Evolutionary conservation across 2,113 vertebrate genomes (phyloP).

Genomic region (pig (Sus scrofa)): DNA sequence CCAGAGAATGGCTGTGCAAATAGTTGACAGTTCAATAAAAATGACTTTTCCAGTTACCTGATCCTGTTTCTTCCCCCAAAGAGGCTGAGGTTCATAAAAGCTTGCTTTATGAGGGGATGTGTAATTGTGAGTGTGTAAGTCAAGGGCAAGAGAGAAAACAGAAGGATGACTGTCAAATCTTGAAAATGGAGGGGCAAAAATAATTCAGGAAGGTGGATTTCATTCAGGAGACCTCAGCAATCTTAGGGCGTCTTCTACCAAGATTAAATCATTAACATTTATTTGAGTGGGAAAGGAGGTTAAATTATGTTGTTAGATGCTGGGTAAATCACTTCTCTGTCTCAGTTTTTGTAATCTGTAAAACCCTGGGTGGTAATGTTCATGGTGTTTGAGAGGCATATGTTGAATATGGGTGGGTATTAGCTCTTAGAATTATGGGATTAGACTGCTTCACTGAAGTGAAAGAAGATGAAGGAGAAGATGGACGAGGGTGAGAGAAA

Average conservation of each 20-base stretch:
- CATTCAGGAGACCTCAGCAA: neutral
- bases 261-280: constrained; percentile 21
- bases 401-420: neutral
- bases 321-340: neutral
- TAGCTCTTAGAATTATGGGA: too few relatives aligned
- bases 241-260: neutral
- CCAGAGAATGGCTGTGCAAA: constrained; percentile 35
- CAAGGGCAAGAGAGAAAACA: neutral
- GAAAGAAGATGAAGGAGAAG: too few relatives aligned
- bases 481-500: too few relatives aligned
- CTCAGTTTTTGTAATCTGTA: neutral
- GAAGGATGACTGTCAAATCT: neutral
- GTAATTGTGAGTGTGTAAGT: neutral
- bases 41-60: neutral
- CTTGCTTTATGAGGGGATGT: neutral
- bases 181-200: neutral
- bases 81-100: neutral
- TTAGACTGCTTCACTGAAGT: too few relatives aligned
- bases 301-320: neutral
- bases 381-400: neutral
- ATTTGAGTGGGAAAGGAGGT: neutral
- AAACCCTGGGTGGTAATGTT: too few relatives aligned
- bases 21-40: constrained; percentile 14
- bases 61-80: neutral
- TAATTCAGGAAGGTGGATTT: constrained; percentile 2